Evolutionary conservation across 2,797 vertebrate species (phyloP).

Genomic region (Enteromius radiatus): DNA sequence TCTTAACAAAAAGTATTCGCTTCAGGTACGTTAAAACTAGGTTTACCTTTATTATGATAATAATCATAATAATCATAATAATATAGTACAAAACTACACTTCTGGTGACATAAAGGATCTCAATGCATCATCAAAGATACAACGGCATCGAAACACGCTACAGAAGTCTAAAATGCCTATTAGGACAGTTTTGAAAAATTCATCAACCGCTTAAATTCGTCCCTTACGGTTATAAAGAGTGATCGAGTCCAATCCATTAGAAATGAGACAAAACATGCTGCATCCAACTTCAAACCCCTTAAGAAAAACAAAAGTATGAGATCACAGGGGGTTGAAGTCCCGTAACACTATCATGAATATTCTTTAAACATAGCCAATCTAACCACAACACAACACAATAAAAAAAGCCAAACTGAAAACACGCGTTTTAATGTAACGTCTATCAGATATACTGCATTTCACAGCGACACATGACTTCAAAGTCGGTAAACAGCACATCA

Average conservation of each 20-base stretch:
- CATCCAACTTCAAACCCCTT: conserved; percentile 58
- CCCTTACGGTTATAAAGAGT: background rate
- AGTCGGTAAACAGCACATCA: conserved; percentile 82
- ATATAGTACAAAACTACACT: background rate
- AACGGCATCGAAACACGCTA: background rate
- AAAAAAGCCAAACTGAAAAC: background rate
- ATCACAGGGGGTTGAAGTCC: conserved; percentile 66
- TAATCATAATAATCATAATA: background rate
- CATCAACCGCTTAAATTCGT: background rate
- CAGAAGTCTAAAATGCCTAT: background rate
- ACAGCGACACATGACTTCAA: conserved; percentile 76
- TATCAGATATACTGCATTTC: conserved; percentile 69
- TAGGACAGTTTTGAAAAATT: background rate
- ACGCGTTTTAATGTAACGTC: conserved; percentile 51
- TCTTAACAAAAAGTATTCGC: background rate
- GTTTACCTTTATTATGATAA: background rate
- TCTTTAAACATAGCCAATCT: conserved; percentile 42
- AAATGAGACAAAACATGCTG: background rate
- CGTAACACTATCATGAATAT: conserved; percentile 48
- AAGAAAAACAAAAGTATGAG: conserved; percentile 60
- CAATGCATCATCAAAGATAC: background rate
- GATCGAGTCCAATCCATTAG: background rate
- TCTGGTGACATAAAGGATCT: background rate
- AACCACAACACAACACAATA: background rate
- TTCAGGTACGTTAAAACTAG: background rate